Conservation (phyloP, 2,113 vertebrate genomes). For the Alaudala cheleensis region DNA sequence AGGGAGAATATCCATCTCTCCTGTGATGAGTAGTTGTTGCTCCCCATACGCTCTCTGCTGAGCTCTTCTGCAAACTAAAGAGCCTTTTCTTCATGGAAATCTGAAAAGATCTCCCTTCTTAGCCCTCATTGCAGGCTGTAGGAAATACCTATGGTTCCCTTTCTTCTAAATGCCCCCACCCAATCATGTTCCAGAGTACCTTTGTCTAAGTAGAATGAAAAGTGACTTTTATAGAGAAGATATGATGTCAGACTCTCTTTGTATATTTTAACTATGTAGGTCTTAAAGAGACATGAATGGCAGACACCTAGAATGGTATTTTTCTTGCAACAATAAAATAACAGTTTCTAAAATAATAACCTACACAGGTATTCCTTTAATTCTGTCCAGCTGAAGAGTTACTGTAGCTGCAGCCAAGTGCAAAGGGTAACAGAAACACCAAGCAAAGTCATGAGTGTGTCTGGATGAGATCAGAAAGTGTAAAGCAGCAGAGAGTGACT, state of each 20-base stretch:
- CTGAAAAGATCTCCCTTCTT: not conserved
- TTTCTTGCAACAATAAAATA: not conserved
- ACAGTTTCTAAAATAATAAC: not conserved
- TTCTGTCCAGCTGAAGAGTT: not conserved
- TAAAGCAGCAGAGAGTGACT: not conserved
- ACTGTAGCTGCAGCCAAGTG: not conserved
- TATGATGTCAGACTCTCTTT: not conserved
- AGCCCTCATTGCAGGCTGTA: not conserved
- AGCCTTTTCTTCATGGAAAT: not conserved
- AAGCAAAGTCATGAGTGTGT: not conserved
- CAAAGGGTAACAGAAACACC: not conserved
- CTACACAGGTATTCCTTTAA: not conserved
- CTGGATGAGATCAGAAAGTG: not conserved
- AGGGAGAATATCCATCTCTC: not conserved
- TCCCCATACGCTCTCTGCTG: not conserved
- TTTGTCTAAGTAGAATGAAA: not conserved
- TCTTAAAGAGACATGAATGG: not conserved
- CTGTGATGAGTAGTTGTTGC: accelerated
- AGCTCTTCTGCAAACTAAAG: not conserved
- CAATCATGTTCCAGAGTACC: not conserved
- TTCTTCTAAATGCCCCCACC: not conserved
- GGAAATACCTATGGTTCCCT: not conserved
- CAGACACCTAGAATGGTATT: not conserved
- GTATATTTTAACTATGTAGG: not conserved
- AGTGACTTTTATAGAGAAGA: not conserved